Evolutionary conservation across 2,888 invertebrate species (phyloP).

Genomic region (Epirrhoe tristata): DNA sequence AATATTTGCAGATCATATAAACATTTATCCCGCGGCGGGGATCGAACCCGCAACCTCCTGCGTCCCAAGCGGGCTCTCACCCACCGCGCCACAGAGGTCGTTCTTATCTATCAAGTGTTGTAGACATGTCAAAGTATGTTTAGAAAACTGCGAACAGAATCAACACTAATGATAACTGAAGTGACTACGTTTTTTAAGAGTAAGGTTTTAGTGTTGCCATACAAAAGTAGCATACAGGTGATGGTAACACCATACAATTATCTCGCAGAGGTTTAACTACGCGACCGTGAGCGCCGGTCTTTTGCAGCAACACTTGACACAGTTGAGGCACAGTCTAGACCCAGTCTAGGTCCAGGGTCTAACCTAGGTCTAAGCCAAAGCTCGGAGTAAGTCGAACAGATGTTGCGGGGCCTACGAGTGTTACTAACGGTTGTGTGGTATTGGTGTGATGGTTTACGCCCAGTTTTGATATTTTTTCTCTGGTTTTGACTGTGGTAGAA

Average conservation of each 20-base stretch:
- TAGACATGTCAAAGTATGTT: too few species aligned
- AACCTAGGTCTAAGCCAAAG: conserved; percentile 49
- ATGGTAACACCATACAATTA: conserved; percentile 76
- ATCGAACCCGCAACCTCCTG: too few species aligned
- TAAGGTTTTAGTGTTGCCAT: conserved; percentile 60
- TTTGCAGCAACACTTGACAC: conserved; percentile 82
- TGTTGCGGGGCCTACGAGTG: conserved; percentile 68
- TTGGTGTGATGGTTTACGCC: conserved; percentile 36
- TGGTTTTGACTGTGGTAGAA: too few species aligned
- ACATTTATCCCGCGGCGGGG: too few species aligned
- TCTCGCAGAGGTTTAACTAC: conserved; percentile 85
- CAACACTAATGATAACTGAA: background rate
- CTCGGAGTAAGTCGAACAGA: conserved; percentile 75
- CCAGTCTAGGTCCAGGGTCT: conserved; percentile 59
- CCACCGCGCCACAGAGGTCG: too few species aligned
- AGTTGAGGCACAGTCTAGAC: conserved; percentile 77
- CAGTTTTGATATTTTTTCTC: background rate
- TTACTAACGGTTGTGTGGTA: conserved; percentile 44
- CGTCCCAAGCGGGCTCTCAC: too few species aligned
- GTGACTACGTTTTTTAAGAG: conserved; percentile 1
- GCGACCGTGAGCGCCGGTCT: conserved; percentile 82
- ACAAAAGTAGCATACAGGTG: conserved; percentile 65
- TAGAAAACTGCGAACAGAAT: background rate
- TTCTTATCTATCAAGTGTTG: too few species aligned
- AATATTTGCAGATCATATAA: too few species aligned